These are phyloP conservation scores for Hypsopygia costalis DNA, from an alignment of 2,888 invertebrate genomes.

Conservation along the genomic window DNA sequence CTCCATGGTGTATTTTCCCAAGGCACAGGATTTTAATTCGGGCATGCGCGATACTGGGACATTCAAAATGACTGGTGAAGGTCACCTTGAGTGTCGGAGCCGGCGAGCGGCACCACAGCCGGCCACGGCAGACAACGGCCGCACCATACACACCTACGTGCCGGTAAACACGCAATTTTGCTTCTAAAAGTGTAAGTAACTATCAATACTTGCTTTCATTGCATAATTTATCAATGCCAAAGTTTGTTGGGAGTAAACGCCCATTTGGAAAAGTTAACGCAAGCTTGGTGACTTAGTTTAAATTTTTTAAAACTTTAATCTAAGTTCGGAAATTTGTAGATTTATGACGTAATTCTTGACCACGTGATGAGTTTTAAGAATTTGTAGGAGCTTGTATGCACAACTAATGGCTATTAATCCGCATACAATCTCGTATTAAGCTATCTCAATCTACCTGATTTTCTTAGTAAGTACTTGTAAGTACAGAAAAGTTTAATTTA, in stretches of 20 bases:
- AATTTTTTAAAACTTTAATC: too few species aligned
- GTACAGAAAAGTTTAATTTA: too few species aligned
- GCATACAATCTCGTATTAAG: too few species aligned
- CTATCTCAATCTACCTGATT: too few species aligned
- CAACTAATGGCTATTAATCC: too few species aligned
- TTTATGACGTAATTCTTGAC: too few species aligned
- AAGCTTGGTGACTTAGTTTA: too few species aligned
- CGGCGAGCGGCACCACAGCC: slow-evolving; percentile 18
- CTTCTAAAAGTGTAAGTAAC: slow-evolving; percentile 6
- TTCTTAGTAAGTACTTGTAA: too few species aligned
- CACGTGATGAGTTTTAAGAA: too few species aligned
- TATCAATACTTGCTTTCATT: slow-evolving; percentile 3
- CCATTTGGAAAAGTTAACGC: too few species aligned
- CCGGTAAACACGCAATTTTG: slow-evolving; percentile 30
- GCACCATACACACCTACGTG: slow-evolving; percentile 35
- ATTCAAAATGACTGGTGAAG: slow-evolving; percentile 54
- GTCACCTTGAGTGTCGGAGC: slow-evolving; percentile 59
- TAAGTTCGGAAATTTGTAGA: too few species aligned
- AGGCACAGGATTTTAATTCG: slow-evolving; percentile 31
- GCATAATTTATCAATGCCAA: background rate
- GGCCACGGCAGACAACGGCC: slow-evolving; percentile 10
- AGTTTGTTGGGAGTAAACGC: background rate
- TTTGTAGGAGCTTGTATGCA: too few species aligned
- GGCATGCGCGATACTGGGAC: slow-evolving; percentile 62
- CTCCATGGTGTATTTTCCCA: slow-evolving; percentile 35